A percentile compares a stretch with the other conserved stretches of the same genome.
Evolutionary conservation across 2,888 invertebrate species (phyloP).

Genomic region (Nasonia oneida): DNA sequence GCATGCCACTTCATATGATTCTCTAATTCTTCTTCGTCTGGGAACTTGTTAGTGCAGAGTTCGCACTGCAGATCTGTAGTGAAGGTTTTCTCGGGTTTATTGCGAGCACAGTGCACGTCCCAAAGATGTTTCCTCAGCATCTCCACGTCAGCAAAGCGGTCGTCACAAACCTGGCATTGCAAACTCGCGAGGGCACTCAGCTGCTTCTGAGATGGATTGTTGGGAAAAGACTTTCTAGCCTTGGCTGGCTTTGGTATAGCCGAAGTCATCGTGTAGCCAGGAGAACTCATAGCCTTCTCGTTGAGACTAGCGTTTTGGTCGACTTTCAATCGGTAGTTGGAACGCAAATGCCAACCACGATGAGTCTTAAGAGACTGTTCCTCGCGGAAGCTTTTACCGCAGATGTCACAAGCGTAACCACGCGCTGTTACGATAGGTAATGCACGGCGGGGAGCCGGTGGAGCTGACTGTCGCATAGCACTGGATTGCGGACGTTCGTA

Average conservation of each 20-base stretch:
- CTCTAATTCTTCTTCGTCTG: constrained; percentile 77
- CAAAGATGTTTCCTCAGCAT: constrained; percentile 83
- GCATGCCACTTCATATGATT: constrained; percentile 80
- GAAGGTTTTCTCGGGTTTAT: constrained; percentile 73
- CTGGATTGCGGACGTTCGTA: constrained; percentile 40
- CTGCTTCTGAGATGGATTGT: constrained; percentile 63
- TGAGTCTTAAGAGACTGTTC: constrained; percentile 84
- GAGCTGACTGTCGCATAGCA: constrained; percentile 11
- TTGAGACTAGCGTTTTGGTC: constrained; percentile 43
- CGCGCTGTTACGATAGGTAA: background rate
- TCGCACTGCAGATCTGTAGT: constrained; percentile 74
- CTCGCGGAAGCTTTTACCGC: constrained; percentile 83
- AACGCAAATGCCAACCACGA: constrained; percentile 82
- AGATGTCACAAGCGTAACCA: constrained; percentile 83
- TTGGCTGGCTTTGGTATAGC: constrained; percentile 69
- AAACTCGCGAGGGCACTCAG: constrained; percentile 67
- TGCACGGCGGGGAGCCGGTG: constrained; percentile 17
- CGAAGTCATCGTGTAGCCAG: constrained; percentile 48
- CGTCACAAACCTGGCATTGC: constrained; percentile 83
- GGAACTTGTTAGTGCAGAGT: constrained; percentile 80
- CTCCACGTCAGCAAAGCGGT: constrained; percentile 81
- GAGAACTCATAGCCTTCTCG: constrained; percentile 23
- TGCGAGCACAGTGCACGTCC: constrained; percentile 81
- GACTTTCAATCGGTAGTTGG: constrained; percentile 76
- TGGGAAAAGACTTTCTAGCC: constrained; percentile 74